phyloP scores from a whole-genome alignment of 2,113 vertebrate genomes.

The Lepus europaeus region DNA sequence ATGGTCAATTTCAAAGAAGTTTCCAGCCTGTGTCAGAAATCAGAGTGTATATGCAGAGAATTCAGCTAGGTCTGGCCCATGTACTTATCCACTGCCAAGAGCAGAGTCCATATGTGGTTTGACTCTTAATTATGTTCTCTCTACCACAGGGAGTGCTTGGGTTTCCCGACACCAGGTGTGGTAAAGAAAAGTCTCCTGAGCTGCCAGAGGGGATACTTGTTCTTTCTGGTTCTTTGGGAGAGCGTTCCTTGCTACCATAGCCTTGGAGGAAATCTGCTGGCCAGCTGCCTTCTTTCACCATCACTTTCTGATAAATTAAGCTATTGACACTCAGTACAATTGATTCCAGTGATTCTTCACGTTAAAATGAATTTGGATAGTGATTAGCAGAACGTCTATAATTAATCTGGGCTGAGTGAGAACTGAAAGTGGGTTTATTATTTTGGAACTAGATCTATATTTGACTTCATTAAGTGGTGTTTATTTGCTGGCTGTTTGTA shows the following conservation, averaged over 20 bases:
- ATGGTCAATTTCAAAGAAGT: background rate
- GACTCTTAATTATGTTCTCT: background rate
- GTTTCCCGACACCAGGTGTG: background rate
- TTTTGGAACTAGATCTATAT: slow-evolving; percentile 36
- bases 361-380: slow-evolving; percentile 14
- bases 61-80: background rate
- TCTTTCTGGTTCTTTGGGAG: background rate
- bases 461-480: slow-evolving; percentile 3
- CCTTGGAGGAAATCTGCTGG: background rate
- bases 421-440: background rate
- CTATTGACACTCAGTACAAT: background rate
- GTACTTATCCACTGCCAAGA: background rate
- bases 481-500: background rate
- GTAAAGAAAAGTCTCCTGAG: background rate
- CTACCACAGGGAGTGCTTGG: background rate
- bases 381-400: background rate
- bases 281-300: background rate
- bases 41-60: background rate
- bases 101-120: background rate
- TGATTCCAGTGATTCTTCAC: background rate
- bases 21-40: background rate
- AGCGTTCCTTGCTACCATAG: background rate
- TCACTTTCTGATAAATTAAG: background rate
- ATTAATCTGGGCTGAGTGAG: background rate
- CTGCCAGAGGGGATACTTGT: background rate